A percentile compares a stretch with the other conserved stretches of the same genome.
Evolutionary conservation across 2,113 vertebrate genomes (phyloP).

Genomic region (Sylvietta virens): DNA sequence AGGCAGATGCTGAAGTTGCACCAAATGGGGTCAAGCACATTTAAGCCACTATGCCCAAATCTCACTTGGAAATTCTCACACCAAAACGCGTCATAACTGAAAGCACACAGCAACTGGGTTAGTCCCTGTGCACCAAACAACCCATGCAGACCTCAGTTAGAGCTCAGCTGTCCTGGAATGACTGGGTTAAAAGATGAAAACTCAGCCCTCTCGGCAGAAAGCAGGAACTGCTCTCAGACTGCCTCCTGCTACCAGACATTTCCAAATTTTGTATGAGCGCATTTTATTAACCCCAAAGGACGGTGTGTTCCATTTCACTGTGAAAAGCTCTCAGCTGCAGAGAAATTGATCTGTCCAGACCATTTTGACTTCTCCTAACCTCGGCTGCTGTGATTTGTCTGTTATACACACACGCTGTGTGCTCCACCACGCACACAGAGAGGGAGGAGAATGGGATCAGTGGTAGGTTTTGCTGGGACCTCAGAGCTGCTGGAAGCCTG

Average conservation of each 20-base stretch:
- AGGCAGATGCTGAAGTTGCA: background rate
- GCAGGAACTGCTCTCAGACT: background rate
- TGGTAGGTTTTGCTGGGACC: background rate
- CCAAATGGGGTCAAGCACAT: background rate
- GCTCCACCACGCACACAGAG: background rate
- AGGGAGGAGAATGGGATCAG: background rate
- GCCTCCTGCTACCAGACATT: background rate
- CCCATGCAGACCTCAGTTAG: background rate
- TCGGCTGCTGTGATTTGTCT: background rate
- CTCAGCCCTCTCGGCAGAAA: background rate
- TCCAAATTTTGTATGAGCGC: background rate
- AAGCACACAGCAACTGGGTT: background rate
- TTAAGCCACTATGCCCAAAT: background rate
- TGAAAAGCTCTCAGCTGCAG: background rate
- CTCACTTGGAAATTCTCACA: background rate
- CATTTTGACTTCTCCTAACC: background rate
- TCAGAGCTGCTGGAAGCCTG: background rate
- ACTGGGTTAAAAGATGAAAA: background rate
- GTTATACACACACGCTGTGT: background rate
- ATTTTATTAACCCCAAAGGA: background rate
- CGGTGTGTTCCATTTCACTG: background rate
- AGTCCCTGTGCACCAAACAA: background rate
- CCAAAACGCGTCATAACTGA: background rate
- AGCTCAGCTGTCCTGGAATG: background rate
- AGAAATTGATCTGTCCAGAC: background rate